A percentile compares a stretch with the other conserved stretches of the same genome.
These are phyloP conservation scores for Rhaphigaster nebulosa DNA, from an alignment of 2,888 invertebrate genomes.

Conservation along the genomic window DNA sequence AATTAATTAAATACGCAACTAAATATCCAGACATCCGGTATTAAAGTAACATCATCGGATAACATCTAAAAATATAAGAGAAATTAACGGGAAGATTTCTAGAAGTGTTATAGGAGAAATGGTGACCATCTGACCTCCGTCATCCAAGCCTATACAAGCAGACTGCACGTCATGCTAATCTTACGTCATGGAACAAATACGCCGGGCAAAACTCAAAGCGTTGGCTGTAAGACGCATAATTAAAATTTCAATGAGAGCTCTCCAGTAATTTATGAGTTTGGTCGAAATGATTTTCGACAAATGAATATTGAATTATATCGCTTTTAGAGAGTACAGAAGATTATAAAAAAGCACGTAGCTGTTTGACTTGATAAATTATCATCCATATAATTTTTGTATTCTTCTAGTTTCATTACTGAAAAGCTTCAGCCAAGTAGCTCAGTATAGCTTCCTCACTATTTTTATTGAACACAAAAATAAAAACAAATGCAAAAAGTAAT, in stretches of 20 bases:
- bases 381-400: no score
- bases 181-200: slow-evolving; percentile 16
- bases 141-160: slow-evolving; percentile 5
- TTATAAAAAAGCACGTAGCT: no score
- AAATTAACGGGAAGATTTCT: background rate
- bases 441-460: no score
- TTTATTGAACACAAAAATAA: no score
- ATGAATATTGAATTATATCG: background rate
- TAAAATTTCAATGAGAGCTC: background rate
- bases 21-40: background rate
- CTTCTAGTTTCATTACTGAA: no score
- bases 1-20: no score
- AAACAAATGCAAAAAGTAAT: no score
- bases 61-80: background rate
- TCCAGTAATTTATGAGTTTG: background rate
- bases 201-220: background rate
- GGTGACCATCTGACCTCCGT: background rate
- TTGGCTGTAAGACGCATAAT: background rate
- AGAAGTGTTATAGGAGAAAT: background rate
- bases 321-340: background rate
- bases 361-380: no score
- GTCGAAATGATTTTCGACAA: background rate
- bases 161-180: background rate
- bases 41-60: background rate
- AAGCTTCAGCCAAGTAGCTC: no score